phyloP scores from a whole-genome alignment of 2,797 vertebrate genomes.

The Apodemus agrarius region DNA sequence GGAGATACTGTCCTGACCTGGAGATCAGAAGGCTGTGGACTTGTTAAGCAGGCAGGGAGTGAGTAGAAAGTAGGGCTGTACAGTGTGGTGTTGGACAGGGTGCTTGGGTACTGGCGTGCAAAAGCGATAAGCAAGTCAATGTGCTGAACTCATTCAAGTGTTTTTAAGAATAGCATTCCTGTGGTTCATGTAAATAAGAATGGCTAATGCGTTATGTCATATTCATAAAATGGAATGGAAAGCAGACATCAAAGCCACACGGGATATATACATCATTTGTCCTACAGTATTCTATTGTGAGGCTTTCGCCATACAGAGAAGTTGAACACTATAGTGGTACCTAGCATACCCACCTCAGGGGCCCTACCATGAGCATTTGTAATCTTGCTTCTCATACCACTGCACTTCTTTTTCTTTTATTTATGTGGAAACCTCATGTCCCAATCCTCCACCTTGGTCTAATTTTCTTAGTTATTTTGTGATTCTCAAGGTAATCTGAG shows the following conservation, averaged over 20 bases:
- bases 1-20: neutral
- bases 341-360: neutral
- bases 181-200: neutral
- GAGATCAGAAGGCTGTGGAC: neutral
- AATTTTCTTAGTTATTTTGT: neutral
- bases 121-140: neutral
- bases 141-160: conserved; percentile 12
- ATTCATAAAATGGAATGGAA: neutral
- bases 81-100: neutral
- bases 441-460: neutral
- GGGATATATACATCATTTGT: conserved; percentile 8
- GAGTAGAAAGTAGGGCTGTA: neutral
- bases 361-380: neutral
- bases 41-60: neutral
- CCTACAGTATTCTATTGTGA: neutral
- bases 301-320: conserved; percentile 3
- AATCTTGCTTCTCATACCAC: neutral
- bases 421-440: neutral
- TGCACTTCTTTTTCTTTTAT: neutral
- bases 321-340: neutral
- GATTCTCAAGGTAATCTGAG: neutral
- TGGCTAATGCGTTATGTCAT: neutral
- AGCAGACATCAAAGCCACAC: neutral
- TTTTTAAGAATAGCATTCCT: neutral
- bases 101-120: neutral